These are phyloP conservation scores for Synergus laeviventris DNA, from an alignment of 2,888 invertebrate genomes.

Conservation along the genomic window DNA sequence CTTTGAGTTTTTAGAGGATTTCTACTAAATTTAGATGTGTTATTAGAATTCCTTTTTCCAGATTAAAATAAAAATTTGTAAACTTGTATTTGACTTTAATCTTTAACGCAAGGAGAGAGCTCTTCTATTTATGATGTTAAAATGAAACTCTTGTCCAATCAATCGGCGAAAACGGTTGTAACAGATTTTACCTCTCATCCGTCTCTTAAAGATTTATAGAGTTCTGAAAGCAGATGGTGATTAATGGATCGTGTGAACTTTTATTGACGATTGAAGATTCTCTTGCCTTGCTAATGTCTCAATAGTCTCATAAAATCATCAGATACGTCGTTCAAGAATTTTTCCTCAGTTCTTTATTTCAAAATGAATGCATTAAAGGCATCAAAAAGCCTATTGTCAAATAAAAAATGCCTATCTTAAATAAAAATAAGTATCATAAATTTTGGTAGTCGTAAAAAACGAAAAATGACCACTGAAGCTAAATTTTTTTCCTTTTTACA, in stretches of 20 bases:
- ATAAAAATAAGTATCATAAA: not conserved
- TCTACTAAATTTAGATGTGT: too few species aligned
- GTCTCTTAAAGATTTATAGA: constrained; percentile 28
- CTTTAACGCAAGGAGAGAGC: not conserved
- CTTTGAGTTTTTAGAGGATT: not conserved
- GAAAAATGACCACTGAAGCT: not conserved
- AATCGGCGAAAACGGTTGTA: constrained; percentile 17
- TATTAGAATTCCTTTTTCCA: too few species aligned
- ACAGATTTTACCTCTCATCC: constrained; percentile 14
- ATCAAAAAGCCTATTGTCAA: not conserved
- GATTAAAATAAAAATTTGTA: not conserved
- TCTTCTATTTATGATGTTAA: constrained; percentile 1
- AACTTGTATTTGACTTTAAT: constrained; percentile 1
- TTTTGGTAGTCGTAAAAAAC: not conserved
- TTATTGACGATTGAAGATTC: constrained; percentile 14
- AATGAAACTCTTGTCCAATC: constrained; percentile 7
- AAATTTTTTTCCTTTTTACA: not conserved
- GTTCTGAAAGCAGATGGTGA: constrained; percentile 26
- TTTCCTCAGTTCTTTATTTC: not conserved
- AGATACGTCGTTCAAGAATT: not conserved
- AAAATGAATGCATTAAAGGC: not conserved
- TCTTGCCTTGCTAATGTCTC: not conserved
- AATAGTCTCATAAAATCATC: constrained; percentile 24
- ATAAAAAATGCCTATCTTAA: too few species aligned
- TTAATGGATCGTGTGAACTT: constrained; percentile 21